phyloP scores from a whole-genome alignment of 1,140 invertebrate genomes.

The Ylistrum balloti region DNA sequence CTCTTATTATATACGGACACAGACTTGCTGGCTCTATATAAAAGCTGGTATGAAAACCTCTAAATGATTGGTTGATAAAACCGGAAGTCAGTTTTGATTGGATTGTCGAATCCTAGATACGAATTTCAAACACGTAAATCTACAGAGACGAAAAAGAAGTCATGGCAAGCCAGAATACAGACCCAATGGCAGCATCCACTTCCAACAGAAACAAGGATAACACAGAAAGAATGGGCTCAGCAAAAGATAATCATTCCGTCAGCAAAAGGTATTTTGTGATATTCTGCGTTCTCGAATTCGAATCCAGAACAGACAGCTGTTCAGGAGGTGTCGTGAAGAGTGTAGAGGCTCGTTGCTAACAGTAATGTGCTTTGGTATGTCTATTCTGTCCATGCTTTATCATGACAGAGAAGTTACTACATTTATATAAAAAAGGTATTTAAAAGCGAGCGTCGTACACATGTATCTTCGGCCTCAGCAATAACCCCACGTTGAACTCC shows the following conservation, averaged over 20 bases:
- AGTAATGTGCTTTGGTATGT: too few species aligned
- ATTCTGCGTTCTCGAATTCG: too few species aligned
- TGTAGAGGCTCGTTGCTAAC: too few species aligned
- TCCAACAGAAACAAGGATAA: conserved; percentile 54
- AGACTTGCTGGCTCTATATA: background rate
- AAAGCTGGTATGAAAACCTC: background rate
- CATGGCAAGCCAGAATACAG: conserved; percentile 49
- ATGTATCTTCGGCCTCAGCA: too few species aligned
- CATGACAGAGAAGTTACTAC: too few species aligned
- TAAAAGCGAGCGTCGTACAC: too few species aligned
- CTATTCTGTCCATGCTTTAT: too few species aligned
- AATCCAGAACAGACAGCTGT: too few species aligned
- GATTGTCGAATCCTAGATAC: background rate
- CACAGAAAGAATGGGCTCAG: conserved; percentile 7
- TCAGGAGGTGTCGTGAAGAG: too few species aligned
- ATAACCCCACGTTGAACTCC: too few species aligned
- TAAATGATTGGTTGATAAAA: background rate
- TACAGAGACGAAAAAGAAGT: background rate
- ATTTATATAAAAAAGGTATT: too few species aligned
- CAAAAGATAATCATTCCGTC: conserved; percentile 59
- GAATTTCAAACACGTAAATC: background rate
- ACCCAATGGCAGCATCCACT: conserved; percentile 42
- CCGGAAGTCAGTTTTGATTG: background rate
- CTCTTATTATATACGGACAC: too few species aligned
- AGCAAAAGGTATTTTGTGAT: conserved; percentile 60